Base-by-base conservation (phyloP, 2,113 vertebrate genomes). In the Tiliqua scincoides region DNA sequence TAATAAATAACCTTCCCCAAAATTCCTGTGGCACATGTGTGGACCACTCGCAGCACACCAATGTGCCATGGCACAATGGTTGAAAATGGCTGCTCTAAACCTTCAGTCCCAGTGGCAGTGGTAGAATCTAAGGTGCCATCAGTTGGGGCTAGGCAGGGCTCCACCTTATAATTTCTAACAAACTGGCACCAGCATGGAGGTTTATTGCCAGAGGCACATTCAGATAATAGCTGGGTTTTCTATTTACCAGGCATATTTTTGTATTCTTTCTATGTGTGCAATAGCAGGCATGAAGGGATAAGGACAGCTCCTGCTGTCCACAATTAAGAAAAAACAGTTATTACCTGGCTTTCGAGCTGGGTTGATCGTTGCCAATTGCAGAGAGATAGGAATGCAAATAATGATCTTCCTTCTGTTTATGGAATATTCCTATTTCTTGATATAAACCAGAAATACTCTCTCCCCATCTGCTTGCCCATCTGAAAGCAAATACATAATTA, bases 401-500 rank as follows among this genome's bases (percentile, higher is more conserved):
- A 32, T 57, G 4, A 68, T 83, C 30, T 85, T 87, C 54, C 63
- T 52, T 83, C n/a, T 79, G 65, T 65, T 83, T 78, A 43, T 40
- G 77, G 68, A 76, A 43, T 75, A 25, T 86, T 79, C 40, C 81
- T 57, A 35, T 21, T 85, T 57, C 30, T 76, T 89, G 52, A 30
- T 74, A 59, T 82, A 15, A 83, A 75, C 63, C 63, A 62, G 72
- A 85, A 85, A 72, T 84, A 68, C 40, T 82, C 78, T 91, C 84
- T 85, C 61, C 43, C 77, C 72, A 87, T 73, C 90, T 67, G 20
- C 73, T 35, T 68, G 62, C 77, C 23, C 79, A 40, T 67, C 84
- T 93, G 43, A 86, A 79, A 74, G 85, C 35, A 89, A 83, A 72
- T 88, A 8, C 21, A 74, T 86, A 81, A 90, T 89, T 79, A 85